Base-by-base conservation (phyloP, 2,888 invertebrate species). In the Drosophila infuscata region DNA sequence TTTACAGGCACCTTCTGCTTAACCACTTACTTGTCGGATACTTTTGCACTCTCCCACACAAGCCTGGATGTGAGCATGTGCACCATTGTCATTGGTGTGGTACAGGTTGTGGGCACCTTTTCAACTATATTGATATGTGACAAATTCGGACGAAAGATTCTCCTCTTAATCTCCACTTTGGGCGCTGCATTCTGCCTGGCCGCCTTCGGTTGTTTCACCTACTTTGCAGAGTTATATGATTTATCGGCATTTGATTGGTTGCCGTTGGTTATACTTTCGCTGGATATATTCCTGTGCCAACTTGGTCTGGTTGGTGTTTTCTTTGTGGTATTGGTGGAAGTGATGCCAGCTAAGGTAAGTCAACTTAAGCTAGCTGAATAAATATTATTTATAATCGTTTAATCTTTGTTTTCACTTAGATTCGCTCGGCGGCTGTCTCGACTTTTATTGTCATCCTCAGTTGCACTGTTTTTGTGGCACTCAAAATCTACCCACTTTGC, bases 331-430 rank as follows among this genome's bases (percentile, higher is more conserved):
- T 41, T 92, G 2, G 89, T 91, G 9, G 92, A 92, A 71, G 61
- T 89, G 0, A 78, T 92, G 56, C 92, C 92, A 15, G 59, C 79
- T 9, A 90, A 90, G 88, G 93, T 93, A 51, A 56, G 63, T 58
- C 1, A 0, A 5, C 17, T 43, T 17, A 25, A 43, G 25, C 0
- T 8, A 3, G 8, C n/a, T 25, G 25, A 6, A 3, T 43, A 9
- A 43, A 15, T 32, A 17, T 32, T 2, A 17, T 15, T 6, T 9
- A 9, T 3, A 17, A 7, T 25, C 12, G 17, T n/a, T 33, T n/a
- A 15, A 25, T 6, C 33, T 64, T 30, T 38, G 32, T n/a, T n/a
- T 15, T 49, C 51, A 3, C 15, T 78, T 54, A 93, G 92, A 88
- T 92, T 38, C 89, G 92, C 6, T 85, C 91, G 0, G 60, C 78